phyloP scores from a whole-genome alignment of 2,113 vertebrate genomes.

The Corynorhinus townsendii region DNA sequence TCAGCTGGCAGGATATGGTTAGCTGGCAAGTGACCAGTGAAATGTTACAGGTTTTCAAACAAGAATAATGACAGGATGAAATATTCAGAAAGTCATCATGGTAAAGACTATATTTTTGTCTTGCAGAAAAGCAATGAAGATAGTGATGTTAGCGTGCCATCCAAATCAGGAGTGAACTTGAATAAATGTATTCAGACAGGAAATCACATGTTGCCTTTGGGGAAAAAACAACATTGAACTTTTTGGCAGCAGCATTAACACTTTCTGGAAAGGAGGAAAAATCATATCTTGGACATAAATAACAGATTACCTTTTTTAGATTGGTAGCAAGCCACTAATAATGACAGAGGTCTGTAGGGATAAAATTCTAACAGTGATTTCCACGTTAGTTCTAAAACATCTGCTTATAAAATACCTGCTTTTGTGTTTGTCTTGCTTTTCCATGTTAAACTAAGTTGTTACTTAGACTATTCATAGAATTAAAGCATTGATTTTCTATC shows the following conservation, averaged over 20 bases:
- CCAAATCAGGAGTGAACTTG: neutral
- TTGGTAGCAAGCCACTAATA: neutral
- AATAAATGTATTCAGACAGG: neutral
- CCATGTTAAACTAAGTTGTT: neutral
- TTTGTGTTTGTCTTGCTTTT: neutral
- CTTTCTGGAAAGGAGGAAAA: neutral
- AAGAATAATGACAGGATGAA: neutral
- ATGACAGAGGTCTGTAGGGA: neutral
- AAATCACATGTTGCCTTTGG: neutral
- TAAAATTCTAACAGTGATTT: neutral
- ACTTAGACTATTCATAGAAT: neutral
- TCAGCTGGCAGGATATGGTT: neutral
- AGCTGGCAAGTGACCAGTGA: neutral
- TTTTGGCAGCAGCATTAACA: neutral
- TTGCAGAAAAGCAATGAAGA: neutral
- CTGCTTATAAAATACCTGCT: neutral
- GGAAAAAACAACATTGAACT: neutral
- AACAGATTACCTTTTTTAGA: neutral
- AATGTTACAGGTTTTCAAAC: neutral
- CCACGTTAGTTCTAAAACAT: neutral
- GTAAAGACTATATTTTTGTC: neutral
- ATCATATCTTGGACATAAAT: neutral
- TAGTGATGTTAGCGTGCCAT: neutral
- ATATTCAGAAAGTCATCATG: neutral
- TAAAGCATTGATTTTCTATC: neutral